Evolutionary conservation across 2,888 invertebrate genomes (phyloP).

Genomic region (Philaethria dido): DNA sequence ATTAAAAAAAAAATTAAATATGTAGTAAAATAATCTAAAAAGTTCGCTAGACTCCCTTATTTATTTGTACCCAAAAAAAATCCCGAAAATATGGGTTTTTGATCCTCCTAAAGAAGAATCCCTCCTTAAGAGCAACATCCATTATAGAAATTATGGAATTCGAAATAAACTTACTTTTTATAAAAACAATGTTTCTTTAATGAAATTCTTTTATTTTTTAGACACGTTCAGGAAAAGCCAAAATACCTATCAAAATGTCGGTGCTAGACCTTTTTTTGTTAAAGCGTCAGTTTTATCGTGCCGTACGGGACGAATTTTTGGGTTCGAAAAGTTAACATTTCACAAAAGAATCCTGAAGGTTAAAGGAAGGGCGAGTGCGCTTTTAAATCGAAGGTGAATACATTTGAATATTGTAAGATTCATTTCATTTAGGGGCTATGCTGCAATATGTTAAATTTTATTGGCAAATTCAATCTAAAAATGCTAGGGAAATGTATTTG

Average conservation of each 20-base stretch:
- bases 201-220: no score
- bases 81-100: no score
- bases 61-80: no score
- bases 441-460: not conserved
- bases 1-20: no score
- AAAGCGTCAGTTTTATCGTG: slow-evolving; percentile 26
- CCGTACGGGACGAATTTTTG: slow-evolving; percentile 28
- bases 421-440: not conserved
- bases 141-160: no score
- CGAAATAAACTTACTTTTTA: no score
- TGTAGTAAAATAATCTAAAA: no score
- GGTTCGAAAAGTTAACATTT: slow-evolving; percentile 30
- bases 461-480: not conserved
- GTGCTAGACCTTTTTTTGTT: not conserved
- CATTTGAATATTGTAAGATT: slow-evolving; percentile 6
- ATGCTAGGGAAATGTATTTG: not conserved
- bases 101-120: no score
- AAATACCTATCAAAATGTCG: not conserved
- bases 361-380: slow-evolving; percentile 24
- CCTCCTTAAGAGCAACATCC: no score
- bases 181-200: no score
- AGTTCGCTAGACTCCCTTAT: no score
- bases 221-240: no score
- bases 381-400: not conserved
- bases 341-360: slow-evolving; percentile 31